These are phyloP conservation scores for Isoperla grammatica DNA, from an alignment of 2,888 invertebrate species.

Conservation along the genomic window DNA sequence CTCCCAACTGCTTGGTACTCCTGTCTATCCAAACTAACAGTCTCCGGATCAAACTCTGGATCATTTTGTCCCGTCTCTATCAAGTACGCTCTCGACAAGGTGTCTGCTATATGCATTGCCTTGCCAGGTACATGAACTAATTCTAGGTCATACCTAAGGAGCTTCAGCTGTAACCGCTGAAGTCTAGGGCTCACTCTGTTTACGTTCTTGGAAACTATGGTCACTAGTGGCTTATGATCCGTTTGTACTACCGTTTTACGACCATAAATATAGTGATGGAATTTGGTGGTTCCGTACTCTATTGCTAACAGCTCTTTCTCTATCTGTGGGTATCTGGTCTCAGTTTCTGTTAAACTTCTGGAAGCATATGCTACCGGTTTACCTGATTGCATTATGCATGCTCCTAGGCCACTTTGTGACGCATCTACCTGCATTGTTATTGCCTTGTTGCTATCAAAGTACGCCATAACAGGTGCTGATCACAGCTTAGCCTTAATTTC, in stretches of 20 bases:
- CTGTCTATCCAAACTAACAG: no score
- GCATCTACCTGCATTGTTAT: conserved; percentile 32
- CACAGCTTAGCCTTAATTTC: conserved; percentile 22
- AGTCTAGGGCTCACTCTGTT: not conserved
- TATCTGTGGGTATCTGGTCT: conserved; percentile 39
- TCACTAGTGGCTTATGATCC: conserved; percentile 40
- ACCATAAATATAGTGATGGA: conserved; percentile 38
- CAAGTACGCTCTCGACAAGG: not conserved
- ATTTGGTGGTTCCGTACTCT: conserved; percentile 37
- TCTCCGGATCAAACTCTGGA: not conserved
- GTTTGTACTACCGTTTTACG: conserved; percentile 37
- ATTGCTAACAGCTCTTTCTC: conserved; percentile 39
- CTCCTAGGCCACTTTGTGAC: conserved; percentile 35
- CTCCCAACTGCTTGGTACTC: no score
- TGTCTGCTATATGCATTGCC: not conserved
- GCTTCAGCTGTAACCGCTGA: not conserved
- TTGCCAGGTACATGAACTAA: not conserved
- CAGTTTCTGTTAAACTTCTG: conserved; percentile 36
- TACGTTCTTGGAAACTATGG: conserved; percentile 33
- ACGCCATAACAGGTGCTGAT: conserved; percentile 21
- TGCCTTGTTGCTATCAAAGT: conserved; percentile 19
- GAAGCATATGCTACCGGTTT: conserved; percentile 40
- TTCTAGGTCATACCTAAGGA: not conserved
- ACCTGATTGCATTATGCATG: no score
- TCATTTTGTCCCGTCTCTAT: not conserved